A percentile compares a stretch with the other conserved stretches of the same genome.
Conservation (phyloP, 1,140 invertebrate genomes). For the Drosophila setifemur region DNA sequence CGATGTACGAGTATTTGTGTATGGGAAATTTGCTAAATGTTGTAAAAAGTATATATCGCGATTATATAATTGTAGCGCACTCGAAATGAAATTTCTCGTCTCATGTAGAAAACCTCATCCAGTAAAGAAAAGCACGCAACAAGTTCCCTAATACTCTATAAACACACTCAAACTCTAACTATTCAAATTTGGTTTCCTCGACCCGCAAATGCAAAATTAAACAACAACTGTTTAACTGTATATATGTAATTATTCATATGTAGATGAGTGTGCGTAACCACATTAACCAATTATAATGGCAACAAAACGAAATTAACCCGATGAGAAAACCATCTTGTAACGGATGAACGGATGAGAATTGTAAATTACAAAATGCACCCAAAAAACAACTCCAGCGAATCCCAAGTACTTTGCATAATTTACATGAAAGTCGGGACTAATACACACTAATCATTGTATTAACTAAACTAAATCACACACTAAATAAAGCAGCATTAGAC, state of each 20-base stretch:
- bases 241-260: constrained; percentile 69
- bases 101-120: constrained; percentile 45
- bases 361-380: constrained; percentile 54
- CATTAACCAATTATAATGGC: constrained; percentile 19
- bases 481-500: constrained; percentile 63
- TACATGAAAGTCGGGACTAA: constrained; percentile 36
- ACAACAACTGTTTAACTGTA: constrained; percentile 62
- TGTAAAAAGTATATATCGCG: constrained; percentile 56
- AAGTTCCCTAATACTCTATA: constrained; percentile 25
- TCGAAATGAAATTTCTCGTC: constrained; percentile 21
- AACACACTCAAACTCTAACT: not conserved
- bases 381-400: too few species aligned
- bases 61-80: constrained; percentile 48
- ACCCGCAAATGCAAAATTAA: constrained; percentile 26
- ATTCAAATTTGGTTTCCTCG: constrained; percentile 37
- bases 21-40: constrained; percentile 59
- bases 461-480: constrained; percentile 51
- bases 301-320: constrained; percentile 12
- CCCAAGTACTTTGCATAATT: constrained; percentile 31
- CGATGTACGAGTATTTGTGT: constrained; percentile 39
- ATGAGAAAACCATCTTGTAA: constrained; percentile 15
- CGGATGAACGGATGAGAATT: constrained; percentile 9
- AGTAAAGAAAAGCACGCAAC: constrained; percentile 35
- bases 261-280: constrained; percentile 21
- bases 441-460: constrained; percentile 70